These are phyloP conservation scores for Actinia equina DNA, from an alignment of 64 coral and sea anemone genomes.

Conservation along the genomic window DNA sequence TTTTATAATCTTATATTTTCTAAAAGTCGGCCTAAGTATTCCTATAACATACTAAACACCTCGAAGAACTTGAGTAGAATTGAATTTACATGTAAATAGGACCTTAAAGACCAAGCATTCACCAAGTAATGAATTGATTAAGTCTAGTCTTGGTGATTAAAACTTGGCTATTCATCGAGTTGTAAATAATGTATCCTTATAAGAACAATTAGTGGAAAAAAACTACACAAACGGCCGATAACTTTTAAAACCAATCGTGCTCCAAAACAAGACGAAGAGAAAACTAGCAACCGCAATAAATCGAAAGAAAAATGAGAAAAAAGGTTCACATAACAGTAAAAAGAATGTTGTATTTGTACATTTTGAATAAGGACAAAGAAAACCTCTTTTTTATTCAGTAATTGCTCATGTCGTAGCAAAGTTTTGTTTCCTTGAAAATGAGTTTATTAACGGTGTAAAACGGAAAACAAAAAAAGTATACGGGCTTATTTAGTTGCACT, in stretches of 20 bases:
- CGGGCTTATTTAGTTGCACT: background rate
- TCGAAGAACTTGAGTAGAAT: conserved; percentile 61
- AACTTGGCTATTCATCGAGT: conserved; percentile 24
- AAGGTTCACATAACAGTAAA: background rate
- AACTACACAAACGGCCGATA: background rate
- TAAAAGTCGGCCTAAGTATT: conserved; percentile 70
- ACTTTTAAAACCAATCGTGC: background rate
- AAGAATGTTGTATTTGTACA: background rate
- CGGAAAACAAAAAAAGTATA: background rate
- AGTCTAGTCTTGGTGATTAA: conserved; percentile 50
- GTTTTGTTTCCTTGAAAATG: background rate
- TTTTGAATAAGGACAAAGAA: background rate
- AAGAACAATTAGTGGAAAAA: background rate
- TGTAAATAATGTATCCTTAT: background rate
- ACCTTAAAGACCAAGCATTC: conserved; percentile 51
- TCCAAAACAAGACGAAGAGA: background rate
- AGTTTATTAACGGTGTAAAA: conserved; percentile 12
- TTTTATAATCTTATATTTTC: conserved; percentile 7
- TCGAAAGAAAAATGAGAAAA: background rate
- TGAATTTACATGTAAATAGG: conserved; percentile 93
- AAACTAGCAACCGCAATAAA: background rate
- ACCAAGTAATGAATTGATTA: conserved; percentile 60
- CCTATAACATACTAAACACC: conserved; percentile 59
- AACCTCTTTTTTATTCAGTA: background rate
- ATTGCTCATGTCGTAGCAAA: background rate